Evolutionary conservation across 2,113 vertebrate genomes (phyloP).

Genomic region (Mus musculus): GRCm39 chr3:132613001-132613500

Average conservation of each 20-base stretch:
- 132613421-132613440: neutral
- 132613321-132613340: neutral
- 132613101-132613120: neutral
- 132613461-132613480: neutral
- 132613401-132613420: neutral
- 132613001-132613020: neutral
- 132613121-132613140: neutral
- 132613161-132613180: neutral
- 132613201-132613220: neutral
- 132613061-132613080: neutral
- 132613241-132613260: neutral
- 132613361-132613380: slow-evolving; percentile 8
- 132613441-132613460: neutral
- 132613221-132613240: neutral
- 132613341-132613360: neutral
- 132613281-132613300: neutral
- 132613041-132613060: neutral
- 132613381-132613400: neutral
- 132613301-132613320: neutral
- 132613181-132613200: neutral
- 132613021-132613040: neutral
- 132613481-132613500: neutral
- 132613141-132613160: neutral
- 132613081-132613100: neutral
- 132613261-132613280: neutral